Conservation (phyloP, 2,888 invertebrate genomes). For the Agrotis puta region DNA sequence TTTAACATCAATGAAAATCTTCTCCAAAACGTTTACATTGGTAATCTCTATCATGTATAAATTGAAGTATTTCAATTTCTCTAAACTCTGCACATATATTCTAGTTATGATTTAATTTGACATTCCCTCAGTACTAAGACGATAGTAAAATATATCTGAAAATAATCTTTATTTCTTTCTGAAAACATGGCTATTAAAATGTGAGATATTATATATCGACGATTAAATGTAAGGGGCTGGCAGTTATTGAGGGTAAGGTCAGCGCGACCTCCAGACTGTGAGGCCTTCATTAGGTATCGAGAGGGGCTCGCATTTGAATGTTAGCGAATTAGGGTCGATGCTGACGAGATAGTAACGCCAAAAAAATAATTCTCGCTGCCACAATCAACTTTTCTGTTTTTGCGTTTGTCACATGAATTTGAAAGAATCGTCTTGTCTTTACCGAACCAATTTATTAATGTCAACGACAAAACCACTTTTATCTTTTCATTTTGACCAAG, state of each 20-base stretch:
- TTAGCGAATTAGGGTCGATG: constrained; percentile 3
- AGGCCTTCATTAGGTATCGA: constrained; percentile 47
- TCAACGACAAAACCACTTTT: constrained; percentile 16
- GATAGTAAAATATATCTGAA: not conserved
- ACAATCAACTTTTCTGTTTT: not conserved
- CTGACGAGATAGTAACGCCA: not conserved
- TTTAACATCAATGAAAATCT: not conserved
- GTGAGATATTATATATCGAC: constrained; percentile 39
- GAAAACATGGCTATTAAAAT: constrained; percentile 46
- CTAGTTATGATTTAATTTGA: constrained; percentile 15
- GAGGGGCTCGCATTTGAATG: constrained; percentile 48
- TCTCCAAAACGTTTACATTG: too few relatives aligned
- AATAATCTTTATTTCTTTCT: constrained; percentile 14
- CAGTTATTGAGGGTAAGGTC: constrained; percentile 32
- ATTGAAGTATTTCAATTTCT: constrained; percentile 10
- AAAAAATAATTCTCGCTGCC: not conserved
- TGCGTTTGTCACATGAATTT: not conserved
- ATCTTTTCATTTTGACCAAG: constrained; percentile 1
- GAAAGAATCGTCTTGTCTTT: not conserved
- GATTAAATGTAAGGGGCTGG: constrained; percentile 30
- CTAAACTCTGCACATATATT: not conserved
- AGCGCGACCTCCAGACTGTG: constrained; percentile 54
- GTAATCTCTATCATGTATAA: not conserved
- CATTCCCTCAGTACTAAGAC: not conserved
- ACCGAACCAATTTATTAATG: not conserved